These are phyloP conservation scores for Linyphia triangularis DNA, from an alignment of 2,888 invertebrate species.

Conservation along the genomic window DNA sequence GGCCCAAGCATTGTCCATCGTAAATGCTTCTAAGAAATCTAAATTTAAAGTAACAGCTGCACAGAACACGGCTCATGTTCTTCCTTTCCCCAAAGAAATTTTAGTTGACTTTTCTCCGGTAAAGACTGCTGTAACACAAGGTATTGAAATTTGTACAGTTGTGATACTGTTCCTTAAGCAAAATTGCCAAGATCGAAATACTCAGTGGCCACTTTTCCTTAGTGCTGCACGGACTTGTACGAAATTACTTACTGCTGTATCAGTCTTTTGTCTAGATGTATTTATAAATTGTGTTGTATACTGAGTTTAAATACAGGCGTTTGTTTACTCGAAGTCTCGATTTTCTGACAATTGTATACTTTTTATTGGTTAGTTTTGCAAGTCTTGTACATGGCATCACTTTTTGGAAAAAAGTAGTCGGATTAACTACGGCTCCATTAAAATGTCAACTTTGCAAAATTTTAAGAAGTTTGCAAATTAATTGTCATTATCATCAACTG, in stretches of 20 bases:
- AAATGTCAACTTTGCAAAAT: too few relatives aligned
- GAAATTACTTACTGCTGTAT: slow-evolving; percentile 71
- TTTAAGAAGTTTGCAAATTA: too few relatives aligned
- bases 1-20: slow-evolving; percentile 97
- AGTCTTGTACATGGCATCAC: too few relatives aligned
- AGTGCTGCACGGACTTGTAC: slow-evolving; percentile 54
- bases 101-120: slow-evolving; percentile 61
- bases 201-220: slow-evolving; percentile 55
- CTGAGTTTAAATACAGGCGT: slow-evolving; percentile 70
- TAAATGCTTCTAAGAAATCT: slow-evolving; percentile 91
- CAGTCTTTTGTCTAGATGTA: slow-evolving; percentile 75
- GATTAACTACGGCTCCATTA: too few relatives aligned
- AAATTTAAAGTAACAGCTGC: slow-evolving; percentile 64
- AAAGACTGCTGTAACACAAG: slow-evolving; percentile 69
- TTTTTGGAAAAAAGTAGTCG: too few relatives aligned
- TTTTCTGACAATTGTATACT: background rate
- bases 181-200: slow-evolving; percentile 54
- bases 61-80: slow-evolving; percentile 59
- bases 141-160: slow-evolving; percentile 71
- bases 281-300: slow-evolving; percentile 76
- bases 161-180: slow-evolving; percentile 58
- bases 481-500: too few relatives aligned
- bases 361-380: too few relatives aligned
- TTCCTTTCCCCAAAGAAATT: slow-evolving; percentile 69
- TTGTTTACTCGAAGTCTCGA: slow-evolving; percentile 62